Base-by-base conservation (phyloP, 2,113 vertebrate genomes). In the Cervus canadensis region DNA sequence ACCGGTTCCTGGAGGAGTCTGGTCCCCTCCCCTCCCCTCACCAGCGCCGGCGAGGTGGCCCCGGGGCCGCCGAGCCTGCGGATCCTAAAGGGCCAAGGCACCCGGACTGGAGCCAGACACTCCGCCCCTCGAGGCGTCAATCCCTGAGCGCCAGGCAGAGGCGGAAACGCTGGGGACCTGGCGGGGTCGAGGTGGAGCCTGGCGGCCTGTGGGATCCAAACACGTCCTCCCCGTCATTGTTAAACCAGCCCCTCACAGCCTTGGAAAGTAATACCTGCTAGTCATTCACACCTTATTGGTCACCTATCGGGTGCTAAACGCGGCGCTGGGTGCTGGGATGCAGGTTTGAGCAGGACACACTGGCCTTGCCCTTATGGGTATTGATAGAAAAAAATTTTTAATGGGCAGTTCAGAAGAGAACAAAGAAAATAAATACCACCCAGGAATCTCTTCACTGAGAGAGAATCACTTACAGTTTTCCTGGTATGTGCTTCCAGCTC, bases 51-150 rank as follows among this genome's bases (percentile, higher is more conserved):
- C 15, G 79, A 76, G 85, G 67, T 54, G 6, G 62, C 25, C 36
- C 12, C 1, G 0, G 0, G 40, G 45, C 71, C 48, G 76, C 83
- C 0, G 19, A 64, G 14, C 48, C 33, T 12, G 84, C 10, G 4
- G 67, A 57, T 30, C 74, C 5, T 60, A 28, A 50, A 78, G 36
- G 40, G 9, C 84, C 7, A 1, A 30, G 52, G 60, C 60, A 52
- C 60, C 52, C 4, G 2, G 40, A 45, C 13, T 3, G n/a, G 82
- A 19, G n/a, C 85, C 96, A 82, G 26, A 30, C 91, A 45, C 88
- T 36, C 87, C 45, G 52, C 87, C 81, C 91, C 57, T 10, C 12
- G 21, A 79, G 79, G 74, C 56, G 40, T 81, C 93, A 40, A 16
- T 33, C 59, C 88, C 28, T 0, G 74, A 57, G 60, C 64, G 21